Evolutionary conservation across 2,113 vertebrate genomes (phyloP).

Genomic region (Odobenus rosmarus): DNA sequence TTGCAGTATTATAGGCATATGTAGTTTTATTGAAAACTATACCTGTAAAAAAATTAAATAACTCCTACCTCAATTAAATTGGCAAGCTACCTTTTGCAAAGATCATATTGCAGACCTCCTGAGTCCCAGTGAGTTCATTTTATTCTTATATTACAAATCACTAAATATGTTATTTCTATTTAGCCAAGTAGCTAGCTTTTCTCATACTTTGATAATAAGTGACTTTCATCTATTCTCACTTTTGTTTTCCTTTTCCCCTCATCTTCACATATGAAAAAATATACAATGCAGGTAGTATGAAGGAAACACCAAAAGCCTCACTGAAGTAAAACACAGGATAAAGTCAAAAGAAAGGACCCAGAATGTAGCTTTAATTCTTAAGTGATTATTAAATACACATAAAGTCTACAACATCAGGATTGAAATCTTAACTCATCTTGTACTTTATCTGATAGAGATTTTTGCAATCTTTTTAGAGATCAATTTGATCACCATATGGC

Average conservation of each 20-base stretch:
- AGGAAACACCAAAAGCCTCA: neutral
- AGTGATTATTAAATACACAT: neutral
- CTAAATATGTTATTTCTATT: conserved; percentile 78
- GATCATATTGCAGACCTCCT: conserved; percentile 82
- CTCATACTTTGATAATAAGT: conserved; percentile 62
- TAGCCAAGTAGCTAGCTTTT: conserved; percentile 77
- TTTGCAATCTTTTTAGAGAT: neutral
- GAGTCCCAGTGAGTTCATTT: conserved; percentile 79
- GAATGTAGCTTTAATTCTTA: neutral
- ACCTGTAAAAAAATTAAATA: conserved; percentile 87
- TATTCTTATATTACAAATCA: conserved; percentile 81
- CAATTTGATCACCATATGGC: neutral
- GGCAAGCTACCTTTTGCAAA: conserved; percentile 83
- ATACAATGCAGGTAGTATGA: neutral
- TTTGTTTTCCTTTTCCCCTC: conserved; percentile 42
- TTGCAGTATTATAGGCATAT: conserved; percentile 86
- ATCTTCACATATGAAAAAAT: conserved; percentile 11
- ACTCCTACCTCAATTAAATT: conserved; percentile 86
- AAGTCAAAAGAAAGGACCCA: neutral
- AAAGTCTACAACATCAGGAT: neutral
- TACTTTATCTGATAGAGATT: neutral
- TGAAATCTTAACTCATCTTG: neutral
- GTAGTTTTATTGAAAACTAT: conserved; percentile 88
- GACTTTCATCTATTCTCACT: conserved; percentile 58
- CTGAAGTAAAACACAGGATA: neutral